Evolutionary conservation across 1,140 invertebrate species (phyloP), one percentile per base, ranked within the genome.

Genomic region (Monomorium pharaonis): DNA sequence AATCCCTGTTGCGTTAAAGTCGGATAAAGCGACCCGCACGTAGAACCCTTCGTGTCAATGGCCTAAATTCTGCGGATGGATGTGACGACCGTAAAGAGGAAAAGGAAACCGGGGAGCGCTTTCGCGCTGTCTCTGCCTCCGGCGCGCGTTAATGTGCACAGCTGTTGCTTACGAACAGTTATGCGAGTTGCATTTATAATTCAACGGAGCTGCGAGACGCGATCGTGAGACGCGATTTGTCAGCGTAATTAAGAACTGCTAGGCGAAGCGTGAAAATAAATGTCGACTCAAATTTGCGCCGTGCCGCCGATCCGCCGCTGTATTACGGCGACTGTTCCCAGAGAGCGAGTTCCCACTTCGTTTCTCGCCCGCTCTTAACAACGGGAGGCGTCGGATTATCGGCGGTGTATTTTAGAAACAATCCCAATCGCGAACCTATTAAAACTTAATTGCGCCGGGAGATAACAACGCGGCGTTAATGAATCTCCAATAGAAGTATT

Each of bases 1-100:
- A 83, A 83, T 83, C 67, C 51, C 51, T 83, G 44, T 47, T 72
- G 51, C 78, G 24, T 72, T 81, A 54, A 72, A 81, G 33, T 42
- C 78, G 78, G 78, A 83, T 83, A 83, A 83, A 72, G 18, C 78
- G 18, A 83, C 51, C 67, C 49, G 51, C 78, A 47, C 37, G 24
- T 83, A 83, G 30, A 74, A 74, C 58, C 51, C 51, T 30, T 4
- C n/a, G 67, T 70, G 78, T 74, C 67, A 83, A 83, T 83, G 67
- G 51, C 67, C 78, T 83, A 72, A 83, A 83, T 83, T 83, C 51
- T 83, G 54, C 27, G 51, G 67, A 83, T 83, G 37, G 37, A 83
- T 72, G 42, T 51, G 78, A 83, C 78, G 78, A 83, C 51, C 78
- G 78, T 83, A 83, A 67, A 81, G 37, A 83, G 78, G 67, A 83